Percentiles rank a stretch among this genome's conserved stretches.
Evolutionary conservation across 2,113 vertebrate genomes (phyloP).

Genomic region (Pseudois nayaur): DNA sequence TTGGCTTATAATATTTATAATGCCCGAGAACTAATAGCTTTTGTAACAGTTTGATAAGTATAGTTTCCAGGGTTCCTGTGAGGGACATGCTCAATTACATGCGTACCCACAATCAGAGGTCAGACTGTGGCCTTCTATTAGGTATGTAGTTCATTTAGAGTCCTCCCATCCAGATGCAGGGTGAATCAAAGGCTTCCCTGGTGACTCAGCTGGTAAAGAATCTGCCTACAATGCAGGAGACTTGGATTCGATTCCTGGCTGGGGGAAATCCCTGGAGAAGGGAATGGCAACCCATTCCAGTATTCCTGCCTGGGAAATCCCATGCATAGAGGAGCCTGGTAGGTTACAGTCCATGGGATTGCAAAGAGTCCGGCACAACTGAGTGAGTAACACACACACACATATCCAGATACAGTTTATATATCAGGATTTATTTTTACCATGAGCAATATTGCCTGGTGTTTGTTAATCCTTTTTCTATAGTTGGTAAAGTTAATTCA

Average conservation of each 20-base stretch:
- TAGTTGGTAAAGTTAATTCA: conserved; percentile 54
- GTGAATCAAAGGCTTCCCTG: background rate
- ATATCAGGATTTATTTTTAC: conserved; percentile 40
- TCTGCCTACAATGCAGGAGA: background rate
- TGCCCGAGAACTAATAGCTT: background rate
- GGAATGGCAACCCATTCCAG: background rate
- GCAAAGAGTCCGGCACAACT: background rate
- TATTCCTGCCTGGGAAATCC: background rate
- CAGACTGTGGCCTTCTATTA: background rate
- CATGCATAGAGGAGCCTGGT: background rate
- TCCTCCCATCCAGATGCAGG: background rate
- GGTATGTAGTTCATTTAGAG: background rate
- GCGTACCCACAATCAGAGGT: background rate
- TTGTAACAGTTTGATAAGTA: background rate
- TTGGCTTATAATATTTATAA: background rate
- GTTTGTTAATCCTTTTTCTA: conserved; percentile 47
- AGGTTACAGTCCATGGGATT: background rate
- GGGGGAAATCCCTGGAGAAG: background rate
- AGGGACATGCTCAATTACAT: background rate
- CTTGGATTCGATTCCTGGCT: background rate
- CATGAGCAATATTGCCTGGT: conserved; percentile 21
- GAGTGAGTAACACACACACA: background rate
- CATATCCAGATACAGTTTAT: background rate
- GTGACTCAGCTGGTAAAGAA: background rate
- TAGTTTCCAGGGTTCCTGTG: background rate